Evolutionary conservation across 2,113 vertebrate species (phyloP), one percentile per base, ranked within the genome.

Genomic region (Blennius ocellaris): DNA sequence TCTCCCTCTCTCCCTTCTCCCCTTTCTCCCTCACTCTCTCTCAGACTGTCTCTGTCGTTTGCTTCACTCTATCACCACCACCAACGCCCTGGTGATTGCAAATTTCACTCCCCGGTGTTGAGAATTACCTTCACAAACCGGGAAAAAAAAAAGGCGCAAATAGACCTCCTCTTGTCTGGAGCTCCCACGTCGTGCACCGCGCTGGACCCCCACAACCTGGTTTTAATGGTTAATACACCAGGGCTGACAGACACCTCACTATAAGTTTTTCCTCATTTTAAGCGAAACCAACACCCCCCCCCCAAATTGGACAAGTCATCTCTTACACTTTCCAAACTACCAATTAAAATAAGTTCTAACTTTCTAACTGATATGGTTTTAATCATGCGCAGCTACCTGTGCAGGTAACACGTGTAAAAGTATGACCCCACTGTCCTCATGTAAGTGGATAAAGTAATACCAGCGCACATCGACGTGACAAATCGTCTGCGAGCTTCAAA

Each of bases 61-160:
- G 61, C 67, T 61, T 76, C 74, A 49, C 68, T 74, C 72, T 56
- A 41, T 73, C 81, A 52, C 67, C 57, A 80, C 66, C 57, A 80
- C 66, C 74, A 43, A 71, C 71, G 60, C 80, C 80, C 67, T 50
- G 72, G 57, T 81, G 65, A 71, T 14, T 60, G 60, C 40, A 57
- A 52, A 68, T 76, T 45, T 56, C 36, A 69, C 65, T 69, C 73
- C 38, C 51, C 59, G 21, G 39, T 30, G 44, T 53, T 70, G 48
- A 51, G n/a, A 70, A 55, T 44, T 58, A 69, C 51, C 36, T 16
- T 51, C 43, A 11, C 65, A 73, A 44, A 30, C 10, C 53, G 39
- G 21, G n/a, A n/a, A n/a, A 45, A 9, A 40, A 44, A 16, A 9
- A 40, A 44, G n/a, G 36, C 48, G 12, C 16, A 37, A n/a, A 56